Conservation (phyloP, 2,113 vertebrate species). For the Salvelinus sp. region DNA sequence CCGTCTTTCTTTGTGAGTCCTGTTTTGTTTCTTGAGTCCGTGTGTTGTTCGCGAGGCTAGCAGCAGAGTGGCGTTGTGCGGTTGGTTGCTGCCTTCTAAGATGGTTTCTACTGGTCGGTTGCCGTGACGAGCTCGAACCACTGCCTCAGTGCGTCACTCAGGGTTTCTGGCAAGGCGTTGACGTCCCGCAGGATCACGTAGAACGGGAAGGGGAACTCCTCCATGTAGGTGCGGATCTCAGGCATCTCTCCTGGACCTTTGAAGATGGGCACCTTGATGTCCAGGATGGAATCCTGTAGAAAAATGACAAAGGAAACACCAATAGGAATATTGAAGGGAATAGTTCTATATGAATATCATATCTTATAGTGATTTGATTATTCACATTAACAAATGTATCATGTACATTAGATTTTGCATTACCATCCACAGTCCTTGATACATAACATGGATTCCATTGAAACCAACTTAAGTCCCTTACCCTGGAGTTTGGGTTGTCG, state of each 20-base stretch:
- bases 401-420: neutral
- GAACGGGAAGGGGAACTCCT: conserved; percentile 98
- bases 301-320: neutral
- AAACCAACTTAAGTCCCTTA: conserved; percentile 54
- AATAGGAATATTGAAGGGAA: neutral
- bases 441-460: neutral
- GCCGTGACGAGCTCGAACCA: conserved; percentile 97
- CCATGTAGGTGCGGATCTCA: conserved; percentile 97
- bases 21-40: neutral
- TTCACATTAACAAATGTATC: neutral
- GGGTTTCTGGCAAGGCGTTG: conserved; percentile 89
- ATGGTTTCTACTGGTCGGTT: conserved; percentile 71
- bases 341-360: neutral
- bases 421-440: neutral
- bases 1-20: conserved; percentile 13
- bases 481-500: conserved; percentile 94
- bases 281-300: conserved; percentile 92
- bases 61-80: conserved; percentile 53
- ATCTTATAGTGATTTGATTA: neutral
- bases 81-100: conserved; percentile 18
- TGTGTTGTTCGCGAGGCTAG: conserved; percentile 17
- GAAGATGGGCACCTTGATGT: conserved; percentile 98
- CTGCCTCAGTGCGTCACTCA: conserved; percentile 93
- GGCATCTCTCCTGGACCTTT: conserved; percentile 89
- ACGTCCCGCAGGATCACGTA: conserved; percentile 93